Percentiles rank a stretch among this genome's conserved stretches.
Conservation (phyloP, 1,140 invertebrate species). For the Drosophila pandora region DNA sequence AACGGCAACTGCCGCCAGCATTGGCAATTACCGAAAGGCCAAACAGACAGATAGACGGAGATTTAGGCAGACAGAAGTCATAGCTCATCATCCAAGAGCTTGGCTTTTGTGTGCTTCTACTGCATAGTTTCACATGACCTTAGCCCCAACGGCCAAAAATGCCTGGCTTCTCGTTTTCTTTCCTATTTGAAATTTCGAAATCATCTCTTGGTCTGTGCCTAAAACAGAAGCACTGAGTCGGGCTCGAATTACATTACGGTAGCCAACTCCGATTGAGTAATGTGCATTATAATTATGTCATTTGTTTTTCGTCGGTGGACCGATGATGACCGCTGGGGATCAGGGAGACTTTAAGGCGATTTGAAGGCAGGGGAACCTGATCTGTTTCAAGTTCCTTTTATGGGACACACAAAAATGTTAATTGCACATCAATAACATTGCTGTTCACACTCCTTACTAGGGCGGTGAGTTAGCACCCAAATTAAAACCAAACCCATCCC, state of each 20-base stretch:
- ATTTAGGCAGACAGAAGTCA: slow-evolving; percentile 52
- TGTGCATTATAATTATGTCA: slow-evolving; percentile 59
- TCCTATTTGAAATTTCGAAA: slow-evolving; percentile 61
- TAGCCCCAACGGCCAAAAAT: slow-evolving; percentile 57
- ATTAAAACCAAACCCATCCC: slow-evolving; percentile 23
- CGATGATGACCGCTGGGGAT: slow-evolving; percentile 31
- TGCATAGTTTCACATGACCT: slow-evolving; percentile 76
- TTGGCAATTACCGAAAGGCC: slow-evolving; percentile 72
- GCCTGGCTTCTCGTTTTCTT: slow-evolving; percentile 38
- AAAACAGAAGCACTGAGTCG: slow-evolving; percentile 69
- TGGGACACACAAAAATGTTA: slow-evolving; percentile 7
- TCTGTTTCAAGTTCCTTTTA: slow-evolving; percentile 15
- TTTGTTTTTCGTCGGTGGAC: slow-evolving; percentile 30
- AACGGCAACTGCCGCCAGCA: slow-evolving; percentile 60
- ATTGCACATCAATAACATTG: slow-evolving; percentile 26
- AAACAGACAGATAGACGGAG: slow-evolving; percentile 40
- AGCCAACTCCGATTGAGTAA: slow-evolving; percentile 54
- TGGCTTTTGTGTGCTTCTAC: slow-evolving; percentile 40
- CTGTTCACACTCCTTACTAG: slow-evolving; percentile 41
- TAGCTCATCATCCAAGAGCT: slow-evolving; percentile 63
- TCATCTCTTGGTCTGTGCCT: slow-evolving; percentile 36
- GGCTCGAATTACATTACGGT: slow-evolving; percentile 15
- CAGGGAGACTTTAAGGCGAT: background rate
- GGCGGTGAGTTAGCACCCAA: slow-evolving; percentile 39
- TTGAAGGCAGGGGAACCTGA: background rate